These are phyloP conservation scores for Acleris literana DNA, from an alignment of 2,888 invertebrate genomes.

Conservation along the genomic window DNA sequence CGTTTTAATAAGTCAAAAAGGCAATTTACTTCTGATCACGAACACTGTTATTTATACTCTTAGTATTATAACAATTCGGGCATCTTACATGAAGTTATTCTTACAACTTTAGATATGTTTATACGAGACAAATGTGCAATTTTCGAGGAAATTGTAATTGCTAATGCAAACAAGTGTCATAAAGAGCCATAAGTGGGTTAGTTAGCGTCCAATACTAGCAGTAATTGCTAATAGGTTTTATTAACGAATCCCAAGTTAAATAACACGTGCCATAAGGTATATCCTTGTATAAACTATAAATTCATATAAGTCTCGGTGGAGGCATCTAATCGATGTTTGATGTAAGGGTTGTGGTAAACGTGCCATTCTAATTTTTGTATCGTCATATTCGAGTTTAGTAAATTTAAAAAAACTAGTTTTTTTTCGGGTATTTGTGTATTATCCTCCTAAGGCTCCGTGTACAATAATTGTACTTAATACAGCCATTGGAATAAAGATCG, in stretches of 20 bases:
- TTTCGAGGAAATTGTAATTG: not conserved
- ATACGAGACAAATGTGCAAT: conserved; percentile 1
- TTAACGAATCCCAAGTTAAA: not conserved
- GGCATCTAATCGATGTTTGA: not conserved
- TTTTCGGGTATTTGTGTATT: too few relatives aligned
- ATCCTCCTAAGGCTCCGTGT: too few relatives aligned
- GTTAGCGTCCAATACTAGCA: conserved; percentile 1
- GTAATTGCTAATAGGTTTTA: not conserved
- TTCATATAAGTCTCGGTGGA: not conserved
- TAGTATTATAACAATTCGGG: too few relatives aligned
- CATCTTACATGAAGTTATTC: not conserved
- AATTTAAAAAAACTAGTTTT: conserved; percentile 1
- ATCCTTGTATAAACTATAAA: not conserved
- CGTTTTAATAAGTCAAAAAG: too few relatives aligned
- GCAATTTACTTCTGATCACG: too few relatives aligned
- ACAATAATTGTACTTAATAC: too few relatives aligned
- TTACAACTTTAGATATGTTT: not conserved
- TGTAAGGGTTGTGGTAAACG: not conserved
- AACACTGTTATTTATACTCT: too few relatives aligned
- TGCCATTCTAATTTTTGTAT: conserved; percentile 4
- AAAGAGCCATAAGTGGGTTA: conserved; percentile 11
- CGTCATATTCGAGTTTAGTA: not conserved
- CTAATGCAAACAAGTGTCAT: conserved; percentile 13
- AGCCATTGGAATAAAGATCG: too few relatives aligned
- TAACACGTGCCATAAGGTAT: conserved; percentile 8